phyloP scores from a whole-genome alignment of 2,888 invertebrate genomes.

The Andrena bicolor region DNA sequence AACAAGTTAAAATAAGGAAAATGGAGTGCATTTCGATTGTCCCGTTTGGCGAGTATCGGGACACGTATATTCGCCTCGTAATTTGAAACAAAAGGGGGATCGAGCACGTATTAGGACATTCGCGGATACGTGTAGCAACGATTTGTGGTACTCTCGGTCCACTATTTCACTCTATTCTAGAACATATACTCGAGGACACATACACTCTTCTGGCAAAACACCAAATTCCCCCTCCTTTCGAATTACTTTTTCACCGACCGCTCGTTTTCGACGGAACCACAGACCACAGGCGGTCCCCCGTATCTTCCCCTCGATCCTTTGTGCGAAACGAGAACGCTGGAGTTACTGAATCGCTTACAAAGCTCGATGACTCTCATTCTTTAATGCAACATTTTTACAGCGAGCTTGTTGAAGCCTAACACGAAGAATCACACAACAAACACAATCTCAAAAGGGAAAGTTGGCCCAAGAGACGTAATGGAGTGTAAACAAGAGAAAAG shows the following conservation, averaged over 20 bases:
- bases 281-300: background rate
- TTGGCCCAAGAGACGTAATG: constrained; percentile 40
- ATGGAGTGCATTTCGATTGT: background rate
- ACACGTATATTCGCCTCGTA: background rate
- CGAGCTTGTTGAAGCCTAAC: background rate
- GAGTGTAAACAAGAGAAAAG: constrained; percentile 53
- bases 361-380: background rate
- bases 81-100: background rate
- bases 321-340: background rate
- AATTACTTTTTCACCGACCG: constrained; percentile 25
- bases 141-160: constrained; percentile 30
- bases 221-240: background rate
- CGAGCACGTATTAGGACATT: background rate
- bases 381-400: background rate
- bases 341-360: constrained; percentile 6
- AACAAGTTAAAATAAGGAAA: constrained; percentile 47
- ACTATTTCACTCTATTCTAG: background rate
- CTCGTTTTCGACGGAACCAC: background rate
- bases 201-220: constrained; percentile 12
- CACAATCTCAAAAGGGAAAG: background rate
- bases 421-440: background rate
- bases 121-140: constrained; percentile 20
- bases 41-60: constrained; percentile 1
- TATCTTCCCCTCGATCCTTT: background rate
- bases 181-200: background rate